phyloP scores from a whole-genome alignment of 2,888 invertebrate species.

The Zelleria hepariella region DNA sequence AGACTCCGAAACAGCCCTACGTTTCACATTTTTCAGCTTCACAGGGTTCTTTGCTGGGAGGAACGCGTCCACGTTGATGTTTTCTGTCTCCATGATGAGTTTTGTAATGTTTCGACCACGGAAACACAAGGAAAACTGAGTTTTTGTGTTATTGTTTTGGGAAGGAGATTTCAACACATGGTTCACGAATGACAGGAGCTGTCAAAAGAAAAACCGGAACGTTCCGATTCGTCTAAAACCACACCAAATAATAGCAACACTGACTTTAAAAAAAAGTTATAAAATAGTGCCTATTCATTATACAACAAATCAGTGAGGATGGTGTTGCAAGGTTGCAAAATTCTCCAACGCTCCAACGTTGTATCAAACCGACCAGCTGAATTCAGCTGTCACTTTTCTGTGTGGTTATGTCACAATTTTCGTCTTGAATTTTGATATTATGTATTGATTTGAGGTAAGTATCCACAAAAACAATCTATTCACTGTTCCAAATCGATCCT shows the following conservation, averaged over 20 bases:
- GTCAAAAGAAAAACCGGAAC: constrained; percentile 18
- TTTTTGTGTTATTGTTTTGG: constrained; percentile 9
- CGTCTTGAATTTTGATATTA: constrained; percentile 31
- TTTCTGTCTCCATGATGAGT: constrained; percentile 53
- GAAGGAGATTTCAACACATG: constrained; percentile 31
- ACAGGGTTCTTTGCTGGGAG: constrained; percentile 63
- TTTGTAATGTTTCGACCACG: background rate
- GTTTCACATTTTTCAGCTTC: constrained; percentile 64
- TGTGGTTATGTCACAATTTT: constrained; percentile 55
- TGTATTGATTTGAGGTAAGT: constrained; percentile 43
- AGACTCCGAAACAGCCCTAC: constrained; percentile 57
- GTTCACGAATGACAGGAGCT: constrained; percentile 20
- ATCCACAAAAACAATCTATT: background rate
- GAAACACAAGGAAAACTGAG: background rate
- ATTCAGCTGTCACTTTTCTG: background rate
- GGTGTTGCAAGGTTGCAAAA: too few species aligned
- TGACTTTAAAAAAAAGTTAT: too few species aligned
- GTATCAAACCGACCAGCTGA: background rate
- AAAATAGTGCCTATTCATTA: too few species aligned
- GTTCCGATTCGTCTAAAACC: background rate
- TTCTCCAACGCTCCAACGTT: background rate
- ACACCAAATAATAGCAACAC: background rate
- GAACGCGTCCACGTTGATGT: constrained; percentile 68
- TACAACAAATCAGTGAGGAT: too few species aligned
- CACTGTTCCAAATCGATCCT: background rate